Percentiles rank a stretch among this genome's conserved stretches.
Evolutionary conservation across 2,797 vertebrate genomes (phyloP).

Genomic region (Fistularia commersonii): DNA sequence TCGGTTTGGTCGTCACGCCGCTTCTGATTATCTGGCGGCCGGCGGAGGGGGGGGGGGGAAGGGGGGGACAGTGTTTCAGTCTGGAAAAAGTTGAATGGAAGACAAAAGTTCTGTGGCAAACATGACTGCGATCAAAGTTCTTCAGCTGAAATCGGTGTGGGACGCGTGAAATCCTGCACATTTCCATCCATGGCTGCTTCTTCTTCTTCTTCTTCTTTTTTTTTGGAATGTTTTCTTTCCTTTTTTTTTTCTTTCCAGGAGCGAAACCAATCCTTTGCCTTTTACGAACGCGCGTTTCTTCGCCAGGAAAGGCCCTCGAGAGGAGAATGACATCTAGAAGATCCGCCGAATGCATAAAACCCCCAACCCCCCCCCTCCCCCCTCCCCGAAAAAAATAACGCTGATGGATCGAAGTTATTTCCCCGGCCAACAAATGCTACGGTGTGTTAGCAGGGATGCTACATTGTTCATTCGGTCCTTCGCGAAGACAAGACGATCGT

Average conservation of each 20-base stretch:
- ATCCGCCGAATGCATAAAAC: constrained; percentile 71
- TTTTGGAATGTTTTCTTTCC: constrained; percentile 18
- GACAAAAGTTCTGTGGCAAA: constrained; percentile 67
- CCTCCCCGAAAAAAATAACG: no score
- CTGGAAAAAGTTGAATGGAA: constrained; percentile 71
- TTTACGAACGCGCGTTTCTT: constrained; percentile 62
- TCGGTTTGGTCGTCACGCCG: constrained; percentile 58
- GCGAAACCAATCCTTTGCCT: constrained; percentile 57
- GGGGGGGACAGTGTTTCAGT: constrained; percentile 61
- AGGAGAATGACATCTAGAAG: constrained; percentile 68
- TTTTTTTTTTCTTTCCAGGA: constrained; percentile 5
- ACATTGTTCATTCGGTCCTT: constrained; percentile 76
- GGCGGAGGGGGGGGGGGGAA: constrained; percentile 44
- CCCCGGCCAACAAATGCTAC: constrained; percentile 82
- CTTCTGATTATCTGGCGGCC: constrained; percentile 46
- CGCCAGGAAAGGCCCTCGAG: constrained; percentile 52
- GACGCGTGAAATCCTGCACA: no score
- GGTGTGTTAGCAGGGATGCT: constrained; percentile 82
- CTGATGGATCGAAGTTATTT: constrained; percentile 64
- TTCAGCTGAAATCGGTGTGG: no score
- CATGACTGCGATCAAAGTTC: constrained; percentile 36
- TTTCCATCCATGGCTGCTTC: no score
- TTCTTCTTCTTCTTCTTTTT: no score
- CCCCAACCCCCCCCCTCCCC: constrained; percentile 58
- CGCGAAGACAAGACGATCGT: constrained; percentile 46